Base-by-base conservation (phyloP, 2,797 vertebrate genomes). In the Poeciliopsis presidionis region DNA sequence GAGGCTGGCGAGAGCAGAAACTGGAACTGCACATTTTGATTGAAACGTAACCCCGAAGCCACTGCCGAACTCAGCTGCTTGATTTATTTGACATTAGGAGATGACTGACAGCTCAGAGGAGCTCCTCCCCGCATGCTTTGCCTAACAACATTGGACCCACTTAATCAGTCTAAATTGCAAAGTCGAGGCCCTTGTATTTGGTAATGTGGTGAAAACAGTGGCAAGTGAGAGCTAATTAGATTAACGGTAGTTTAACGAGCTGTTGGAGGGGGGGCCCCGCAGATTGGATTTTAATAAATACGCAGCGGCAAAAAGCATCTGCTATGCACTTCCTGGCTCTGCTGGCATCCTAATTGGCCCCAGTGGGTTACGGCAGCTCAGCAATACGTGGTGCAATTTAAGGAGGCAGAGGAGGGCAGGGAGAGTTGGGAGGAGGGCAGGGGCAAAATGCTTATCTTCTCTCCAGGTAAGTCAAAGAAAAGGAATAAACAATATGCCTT, bases 31-130 rank as follows among this genome's bases (percentile, higher is more conserved):
- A 76, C 80, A 86, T 81, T 81, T 83, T 76, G 75, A 85, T 86
- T 84, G 74, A 80, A 72, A 76, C 76, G 73, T 7, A 12, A 86
- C 84, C 78, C 77, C 78, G 85, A 77, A 91, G 87, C 83, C 74
- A 45, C 69, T 80, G 87, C 81, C 78, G 76, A 81, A 73, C 81
- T 83, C 81, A 78, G 81, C 78, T 79, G 84, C 81, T 72, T 87
- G 86, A 87, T 91, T 91, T 87, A 90, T 82, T 76, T 76, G 79
- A 78, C 73, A 84, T 49, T 84, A 87, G 4, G 69, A 86, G 79
- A 90, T 96, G 96, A 97, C 94, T 96, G 96, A 95, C 96, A 96
- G 96, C 96, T 93, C 92, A 91, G 94, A 94, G 92, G 92, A 94
- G 94, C 95, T 93, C 95, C 95, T 92, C 85, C 88, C 82, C 70